Base-by-base conservation (phyloP, 1,140 invertebrate species). In the Platorchestia sp. region DNA sequence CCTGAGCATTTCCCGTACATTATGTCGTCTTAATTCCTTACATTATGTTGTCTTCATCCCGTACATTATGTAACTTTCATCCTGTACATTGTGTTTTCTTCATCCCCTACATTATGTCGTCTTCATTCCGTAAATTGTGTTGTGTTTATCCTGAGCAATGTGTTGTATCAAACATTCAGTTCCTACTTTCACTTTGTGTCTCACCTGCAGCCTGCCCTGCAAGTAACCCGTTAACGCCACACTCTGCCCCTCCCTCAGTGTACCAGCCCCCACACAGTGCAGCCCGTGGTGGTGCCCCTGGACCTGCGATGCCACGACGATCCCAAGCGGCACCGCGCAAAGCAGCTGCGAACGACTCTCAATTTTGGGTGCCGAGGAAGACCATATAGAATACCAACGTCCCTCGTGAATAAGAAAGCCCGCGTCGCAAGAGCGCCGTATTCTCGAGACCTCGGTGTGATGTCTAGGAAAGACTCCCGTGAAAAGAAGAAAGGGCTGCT, bases 251-350 rank as follows among this genome's bases (percentile, higher is more conserved):
- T 19, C 89, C 5, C 36, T 44, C 91, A 93, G 91, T 16, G 91
- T 47, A 16, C 44, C 40, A 93, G 91, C 40, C 10, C 91, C 22
- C 27, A 40, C 91, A 44, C 91, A 40, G 43, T 93, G 5, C 91
- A 93, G 45, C 91, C 91, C 3, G 91, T 93, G 22, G 44, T 93
- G 91, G 91, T 93, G 91, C 45, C 91, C 3, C 45, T 93, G 43
- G 45, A 47, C 40, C 1, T 93, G 43, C 10, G 3, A 19, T 42
- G 5, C 43, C 43, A 14, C 27, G 1, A 3, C 59, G 27, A 1
- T 75, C 59, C 59, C 59, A 75, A 22, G 59, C 14, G 59, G 36
- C 27, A 3, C 14, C 14, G 59, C 1, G 59, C 10, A 19, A 75
- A 75, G 59, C 59, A 75, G 36, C 59, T 27, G 59, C 59, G 36